Conservation (phyloP, 2,797 vertebrate species). For the Pangasius macronema region DNA sequence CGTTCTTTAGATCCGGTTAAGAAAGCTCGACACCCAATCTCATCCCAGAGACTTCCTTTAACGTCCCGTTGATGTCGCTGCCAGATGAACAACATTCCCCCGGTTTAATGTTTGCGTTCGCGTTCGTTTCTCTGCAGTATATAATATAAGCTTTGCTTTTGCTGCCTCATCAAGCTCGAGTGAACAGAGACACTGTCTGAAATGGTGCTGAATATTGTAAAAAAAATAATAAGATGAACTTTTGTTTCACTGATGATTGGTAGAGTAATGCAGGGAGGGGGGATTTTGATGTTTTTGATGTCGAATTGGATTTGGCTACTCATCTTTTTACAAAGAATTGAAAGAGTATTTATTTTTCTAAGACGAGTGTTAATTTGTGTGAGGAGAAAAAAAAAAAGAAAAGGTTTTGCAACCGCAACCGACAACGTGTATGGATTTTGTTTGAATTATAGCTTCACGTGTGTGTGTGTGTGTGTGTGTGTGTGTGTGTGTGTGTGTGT, state of each 20-base stretch:
- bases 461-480: slow-evolving; percentile 19
- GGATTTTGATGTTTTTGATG: slow-evolving; percentile 17
- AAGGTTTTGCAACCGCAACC: not conserved
- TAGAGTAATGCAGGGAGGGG: not conserved
- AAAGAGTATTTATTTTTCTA: slow-evolving; percentile 60
- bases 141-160: slow-evolving; percentile 36
- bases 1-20: not conserved
- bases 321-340: slow-evolving; percentile 47
- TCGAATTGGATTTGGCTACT: slow-evolving; percentile 41
- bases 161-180: slow-evolving; percentile 28
- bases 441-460: not conserved
- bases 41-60: not conserved
- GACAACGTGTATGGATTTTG: not conserved
- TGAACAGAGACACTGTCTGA: slow-evolving; percentile 35
- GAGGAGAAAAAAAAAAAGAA: slow-evolving; percentile 7
- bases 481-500: not conserved
- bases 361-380: slow-evolving; percentile 31
- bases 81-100: not conserved
- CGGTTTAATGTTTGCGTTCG: too few species aligned
- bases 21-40: not conserved
- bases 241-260: slow-evolving; percentile 6
- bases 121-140: not conserved
- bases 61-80: not conserved
- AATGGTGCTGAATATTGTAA: slow-evolving; percentile 46
- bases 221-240: slow-evolving; percentile 3